Base-by-base conservation (phyloP, 2,888 invertebrate species). In the Chrysolina haemoptera region DNA sequence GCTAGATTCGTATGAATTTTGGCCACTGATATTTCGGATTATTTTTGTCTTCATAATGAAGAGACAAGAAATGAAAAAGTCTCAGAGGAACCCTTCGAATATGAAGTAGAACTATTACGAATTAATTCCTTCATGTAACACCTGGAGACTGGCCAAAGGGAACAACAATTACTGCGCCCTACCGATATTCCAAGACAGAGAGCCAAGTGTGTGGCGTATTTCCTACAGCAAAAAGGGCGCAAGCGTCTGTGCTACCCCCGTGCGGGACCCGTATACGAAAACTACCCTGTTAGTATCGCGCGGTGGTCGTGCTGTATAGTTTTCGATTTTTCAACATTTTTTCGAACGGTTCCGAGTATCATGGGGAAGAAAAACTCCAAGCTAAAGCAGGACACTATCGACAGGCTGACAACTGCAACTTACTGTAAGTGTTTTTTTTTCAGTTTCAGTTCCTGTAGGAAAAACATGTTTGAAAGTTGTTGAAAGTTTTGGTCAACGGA, bases 281-380 rank as follows among this genome's bases (percentile, higher is more conserved):
- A 67, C 50, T 55, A 40, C 50, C 67, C 67, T 48, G 18, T 66
- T 67, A 64, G 70, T 70, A 68, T 43, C 70, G 70, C 70, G 68
- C 64, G 73, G 43, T 70, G 10, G 50, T 65, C 53, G 70, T 70
- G 48, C 66, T 62, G 62, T 40, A 70, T 27, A 40, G 48, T 70
- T 70, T 70, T 62, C 35, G 18, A 48, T 16, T 62, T 70, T 59
- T 40, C 53, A 41, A n/a, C 46, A 43, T 67, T 71, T 43, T 55
- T 22, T 20, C 20, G 50, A 41, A 12, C 43, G 50, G 16, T 27
- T 20, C 12, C 48, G 48, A 41, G 16, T 71, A 76, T 75, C 68
- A 98, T 98, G 98, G 97, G 97, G 86, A 97, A 97, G 92, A 96
- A 96, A 90, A 97, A 96, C 87, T 97, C 97, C 73, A 98, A 98